phyloP scores from a whole-genome alignment of 2,797 vertebrate genomes.

The Hydrocynus forskahlii region DNA sequence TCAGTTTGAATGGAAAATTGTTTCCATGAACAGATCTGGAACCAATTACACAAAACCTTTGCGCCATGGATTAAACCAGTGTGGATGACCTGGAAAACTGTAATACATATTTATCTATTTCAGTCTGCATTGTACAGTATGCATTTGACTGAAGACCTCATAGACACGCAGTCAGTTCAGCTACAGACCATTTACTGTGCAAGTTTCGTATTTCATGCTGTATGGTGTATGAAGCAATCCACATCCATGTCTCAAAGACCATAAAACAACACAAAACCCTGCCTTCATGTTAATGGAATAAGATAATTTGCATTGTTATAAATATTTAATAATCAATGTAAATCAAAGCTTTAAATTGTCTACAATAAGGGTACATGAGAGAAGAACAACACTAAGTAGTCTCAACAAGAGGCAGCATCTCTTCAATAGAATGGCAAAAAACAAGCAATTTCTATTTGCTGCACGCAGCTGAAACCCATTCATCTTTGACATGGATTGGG shows the following conservation, averaged over 20 bases:
- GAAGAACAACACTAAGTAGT: neutral
- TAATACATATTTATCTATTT: conserved; percentile 38
- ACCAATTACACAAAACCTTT: conserved; percentile 29
- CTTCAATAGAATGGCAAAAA: neutral
- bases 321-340: conserved; percentile 4
- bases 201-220: conserved; percentile 1
- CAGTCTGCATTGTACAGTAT: neutral
- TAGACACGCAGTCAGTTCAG: neutral
- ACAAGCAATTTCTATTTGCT: conserved; percentile 28
- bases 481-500: conserved; percentile 39
- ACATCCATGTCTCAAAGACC: neutral
- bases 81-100: conserved; percentile 35
- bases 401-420: neutral
- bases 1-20: conserved; percentile 31
- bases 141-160: conserved; percentile 12
- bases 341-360: neutral
- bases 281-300: conserved; percentile 7
- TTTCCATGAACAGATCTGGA: conserved; percentile 49
- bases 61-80: conserved; percentile 30
- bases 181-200: conserved; percentile 6
- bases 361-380: conserved; percentile 4
- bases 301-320: neutral
- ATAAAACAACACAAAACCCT: neutral
- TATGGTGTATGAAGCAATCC: neutral
- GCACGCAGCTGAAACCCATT: conserved; percentile 24